Evolutionary conservation across 2,113 vertebrate species (phyloP), one percentile per base, ranked within the genome.

Genomic region (Cygnus atratus): DNA sequence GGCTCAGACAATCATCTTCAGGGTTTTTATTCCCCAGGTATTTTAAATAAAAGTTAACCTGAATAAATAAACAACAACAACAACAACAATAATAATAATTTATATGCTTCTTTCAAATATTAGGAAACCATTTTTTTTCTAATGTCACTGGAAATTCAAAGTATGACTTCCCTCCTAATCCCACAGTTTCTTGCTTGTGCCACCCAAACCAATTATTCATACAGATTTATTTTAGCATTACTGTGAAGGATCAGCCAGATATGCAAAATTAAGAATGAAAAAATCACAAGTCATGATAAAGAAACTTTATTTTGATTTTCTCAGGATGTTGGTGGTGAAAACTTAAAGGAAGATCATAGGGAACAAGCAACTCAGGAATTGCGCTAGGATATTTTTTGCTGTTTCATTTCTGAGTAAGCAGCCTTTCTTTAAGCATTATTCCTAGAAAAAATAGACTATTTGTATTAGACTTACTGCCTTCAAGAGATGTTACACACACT

Each of bases 401-500:
- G 85, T 94, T 72, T 52, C 20, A 78, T 74, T 81, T 86, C 67
- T 94, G 79, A 87, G 55, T 82, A 50, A 63, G 48, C 50, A 72
- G 28, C 35, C 11, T 57, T 86, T 87, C 63, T 95, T 77, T 46
- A 93, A 83, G 85, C 88, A 84, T 74, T 71, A 96, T 90, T 91
- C 85, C 82, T 86, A 57, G 65, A 44, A 93, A 88, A 91, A 77
- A 28, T 46, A 74, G 43, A 63, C 57, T 81, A 46, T 46, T 21
- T 46, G 19, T 46, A 46, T 46, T 46, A 46, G 46, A 46, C 46
- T 46, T 46, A 46, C 52, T 75, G 78, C 55, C 65, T 81, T 52
- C 22, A 94, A 58, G 92, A 95, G 88, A 90, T 94, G 93, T 77
- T 85, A 75, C 61, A 35, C 57, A 43, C 37, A 67, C n/a, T 94